Base-by-base conservation (phyloP, 2,113 vertebrate species). In the Ameiurus melas region DNA sequence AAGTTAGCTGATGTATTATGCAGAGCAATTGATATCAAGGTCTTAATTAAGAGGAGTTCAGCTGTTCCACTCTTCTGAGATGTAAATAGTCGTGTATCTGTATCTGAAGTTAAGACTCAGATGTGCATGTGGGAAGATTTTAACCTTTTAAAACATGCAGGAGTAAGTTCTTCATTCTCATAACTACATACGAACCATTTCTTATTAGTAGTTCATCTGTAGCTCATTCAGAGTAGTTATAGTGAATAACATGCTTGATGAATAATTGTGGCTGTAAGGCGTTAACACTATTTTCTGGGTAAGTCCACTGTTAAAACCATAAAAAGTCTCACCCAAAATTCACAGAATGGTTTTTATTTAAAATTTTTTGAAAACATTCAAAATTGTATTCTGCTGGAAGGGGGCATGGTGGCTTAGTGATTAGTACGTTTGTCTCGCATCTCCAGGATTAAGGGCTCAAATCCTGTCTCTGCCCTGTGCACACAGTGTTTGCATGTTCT, bases 1-100 rank as follows among this genome's bases (percentile, higher is more conserved):
- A 43, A 70, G 73, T 43, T 78, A 55, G n/a, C 17, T 85, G 89
- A 90, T 73, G 75, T 85, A 82, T 87, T 87, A 78, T 84, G 53
- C 64, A 84, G 85, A 87, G 53, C n/a, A 64, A 43, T 71, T 81
- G 64, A 85, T 82, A 57, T 47, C 87, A 57, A 81, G 70, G 55
- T 85, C 51, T 87, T 85, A 71, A 85, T 85, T 51, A 85, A 36
- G 30, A 14, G 43, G 43, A 85, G 84, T 73, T 85, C 84, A 85
- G 84, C 84, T 73, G 19, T 73, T 85, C 51, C 25, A 30, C 25
- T 17, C 14, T 2, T 19, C 6, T 10, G 51, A 80, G 16, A 55
- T 80, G 51, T 55, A 55, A 55, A 80, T 19, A 30, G 16, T 80
- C 3, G 3, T 55, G 47, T 30, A 19, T 79, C 5, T 55, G 51